A percentile compares a stretch with the other conserved stretches of the same genome.
Conservation (phyloP, 2,797 vertebrate species). For the Mareca penelope region DNA sequence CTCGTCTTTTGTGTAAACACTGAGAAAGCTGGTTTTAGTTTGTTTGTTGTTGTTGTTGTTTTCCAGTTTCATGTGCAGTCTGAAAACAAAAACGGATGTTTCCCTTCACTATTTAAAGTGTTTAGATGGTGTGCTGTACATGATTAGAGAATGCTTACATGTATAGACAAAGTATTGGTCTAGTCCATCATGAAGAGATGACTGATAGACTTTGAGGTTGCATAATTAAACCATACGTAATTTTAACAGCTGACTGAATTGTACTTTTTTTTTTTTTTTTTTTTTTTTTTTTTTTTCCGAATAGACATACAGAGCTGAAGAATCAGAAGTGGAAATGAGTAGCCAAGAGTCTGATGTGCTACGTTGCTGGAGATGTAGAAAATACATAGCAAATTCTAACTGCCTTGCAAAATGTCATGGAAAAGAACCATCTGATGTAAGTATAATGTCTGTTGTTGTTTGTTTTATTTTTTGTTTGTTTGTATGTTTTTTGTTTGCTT, state of each 20-base stretch:
- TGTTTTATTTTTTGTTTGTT: too few relatives aligned
- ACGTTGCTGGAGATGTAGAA: slow-evolving; percentile 75
- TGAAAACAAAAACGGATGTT: neutral
- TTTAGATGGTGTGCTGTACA: neutral
- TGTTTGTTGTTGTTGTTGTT: neutral
- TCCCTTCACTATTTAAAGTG: neutral
- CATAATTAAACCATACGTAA: neutral
- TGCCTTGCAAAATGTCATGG: slow-evolving; percentile 56
- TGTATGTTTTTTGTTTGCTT: too few relatives aligned
- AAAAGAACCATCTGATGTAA: slow-evolving; percentile 45
- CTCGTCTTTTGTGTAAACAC: neutral
- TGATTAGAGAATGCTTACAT: neutral
- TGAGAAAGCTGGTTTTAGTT: neutral
- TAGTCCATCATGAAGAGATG: neutral
- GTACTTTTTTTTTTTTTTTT: neutral
- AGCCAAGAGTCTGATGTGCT: slow-evolving; percentile 47
- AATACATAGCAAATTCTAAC: slow-evolving; percentile 65
- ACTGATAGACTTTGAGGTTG: neutral
- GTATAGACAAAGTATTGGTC: neutral
- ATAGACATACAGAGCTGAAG: slow-evolving; percentile 51
- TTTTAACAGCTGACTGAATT: neutral
- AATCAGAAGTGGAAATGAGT: slow-evolving; percentile 11
- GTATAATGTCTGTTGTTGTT: neutral
- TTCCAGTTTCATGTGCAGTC: neutral
- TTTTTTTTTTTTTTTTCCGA: neutral